Evolutionary conservation across 2,888 invertebrate species (phyloP).

Genomic region (Protula sp.): DNA sequence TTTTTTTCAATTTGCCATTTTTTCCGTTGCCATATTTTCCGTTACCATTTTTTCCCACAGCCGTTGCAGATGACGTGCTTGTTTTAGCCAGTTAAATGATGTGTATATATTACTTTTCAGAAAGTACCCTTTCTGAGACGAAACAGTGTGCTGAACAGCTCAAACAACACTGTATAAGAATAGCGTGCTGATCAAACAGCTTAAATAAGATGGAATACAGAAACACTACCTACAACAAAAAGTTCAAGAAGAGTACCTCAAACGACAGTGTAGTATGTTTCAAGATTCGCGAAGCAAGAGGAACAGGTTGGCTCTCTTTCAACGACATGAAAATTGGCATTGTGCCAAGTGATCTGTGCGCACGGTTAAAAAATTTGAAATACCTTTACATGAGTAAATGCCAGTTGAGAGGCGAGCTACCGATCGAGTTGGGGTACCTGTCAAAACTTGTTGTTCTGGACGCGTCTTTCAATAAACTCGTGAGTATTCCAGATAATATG

Average conservation of each 20-base stretch:
- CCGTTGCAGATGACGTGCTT: too few species aligned
- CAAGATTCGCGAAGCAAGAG: not conserved
- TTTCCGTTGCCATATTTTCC: too few species aligned
- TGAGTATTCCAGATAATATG: not conserved
- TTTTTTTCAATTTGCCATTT: too few species aligned
- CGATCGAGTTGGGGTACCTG: not conserved
- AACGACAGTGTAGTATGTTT: not conserved
- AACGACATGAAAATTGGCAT: not conserved
- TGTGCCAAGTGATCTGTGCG: not conserved
- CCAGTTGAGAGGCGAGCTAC: not conserved
- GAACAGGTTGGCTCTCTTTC: not conserved
- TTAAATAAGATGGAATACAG: not conserved
- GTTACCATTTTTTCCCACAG: too few species aligned
- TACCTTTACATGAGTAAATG: not conserved
- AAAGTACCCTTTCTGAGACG: too few species aligned
- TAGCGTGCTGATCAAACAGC: too few species aligned
- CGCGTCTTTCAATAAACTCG: not conserved
- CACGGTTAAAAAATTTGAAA: not conserved
- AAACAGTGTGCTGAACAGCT: too few species aligned
- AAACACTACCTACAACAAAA: not conserved
- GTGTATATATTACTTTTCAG: too few species aligned
- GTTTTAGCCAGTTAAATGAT: too few species aligned
- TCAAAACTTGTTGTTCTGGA: not conserved
- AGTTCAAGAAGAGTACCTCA: not conserved
- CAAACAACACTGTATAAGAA: too few species aligned